These are phyloP conservation scores for Parnassius apollo DNA, from an alignment of 2,888 invertebrate species.

Conservation along the genomic window DNA sequence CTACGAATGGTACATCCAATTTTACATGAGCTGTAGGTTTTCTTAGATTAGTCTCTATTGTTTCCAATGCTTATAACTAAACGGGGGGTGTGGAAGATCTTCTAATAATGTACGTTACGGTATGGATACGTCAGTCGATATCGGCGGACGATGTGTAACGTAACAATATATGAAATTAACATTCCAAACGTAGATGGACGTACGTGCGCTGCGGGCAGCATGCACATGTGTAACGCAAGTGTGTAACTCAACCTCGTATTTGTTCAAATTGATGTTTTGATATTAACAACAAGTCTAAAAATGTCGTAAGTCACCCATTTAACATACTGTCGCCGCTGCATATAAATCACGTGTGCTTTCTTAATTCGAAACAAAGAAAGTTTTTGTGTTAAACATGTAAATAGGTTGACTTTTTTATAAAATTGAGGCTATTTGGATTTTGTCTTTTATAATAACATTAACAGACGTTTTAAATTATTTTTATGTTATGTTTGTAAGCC, in stretches of 20 bases:
- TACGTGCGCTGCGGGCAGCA: slow-evolving; percentile 70
- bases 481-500: too few species aligned
- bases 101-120: slow-evolving; percentile 43
- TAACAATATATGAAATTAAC: slow-evolving; percentile 55
- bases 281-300: slow-evolving; percentile 37
- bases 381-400: neutral
- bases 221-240: slow-evolving; percentile 36
- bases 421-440: too few species aligned
- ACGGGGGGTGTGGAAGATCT: slow-evolving; percentile 47
- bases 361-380: neutral
- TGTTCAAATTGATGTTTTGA: slow-evolving; percentile 41
- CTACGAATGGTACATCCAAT: slow-evolving; percentile 53
- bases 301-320: slow-evolving; percentile 39
- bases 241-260: slow-evolving; percentile 28
- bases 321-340: slow-evolving; percentile 30
- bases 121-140: slow-evolving; percentile 55
- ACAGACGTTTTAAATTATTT: too few species aligned
- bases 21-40: slow-evolving; percentile 48
- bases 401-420: too few species aligned
- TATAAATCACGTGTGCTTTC: slow-evolving; percentile 12
- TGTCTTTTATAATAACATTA: too few species aligned
- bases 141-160: slow-evolving; percentile 57
- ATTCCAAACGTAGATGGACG: slow-evolving; percentile 66
- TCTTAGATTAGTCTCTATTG: slow-evolving; percentile 28
- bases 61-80: slow-evolving; percentile 31